Conservation (phyloP, 2,888 invertebrate species). For the Mythimna loreyi region DNA sequence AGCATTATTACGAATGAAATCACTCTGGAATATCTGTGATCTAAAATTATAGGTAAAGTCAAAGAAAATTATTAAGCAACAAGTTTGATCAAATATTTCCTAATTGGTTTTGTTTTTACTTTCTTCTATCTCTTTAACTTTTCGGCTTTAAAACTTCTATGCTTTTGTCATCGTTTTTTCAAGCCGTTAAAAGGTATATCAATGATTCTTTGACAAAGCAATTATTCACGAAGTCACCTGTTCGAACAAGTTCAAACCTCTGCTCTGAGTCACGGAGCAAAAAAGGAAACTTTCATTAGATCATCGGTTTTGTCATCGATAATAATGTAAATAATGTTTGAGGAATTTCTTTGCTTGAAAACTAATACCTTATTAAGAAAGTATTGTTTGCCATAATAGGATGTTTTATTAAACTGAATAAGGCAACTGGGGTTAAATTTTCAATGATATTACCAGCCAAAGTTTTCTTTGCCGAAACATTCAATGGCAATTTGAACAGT, state of each 20-base stretch:
- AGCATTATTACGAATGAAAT: background rate
- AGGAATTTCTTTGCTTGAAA: constrained; percentile 1
- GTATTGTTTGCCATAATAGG: background rate
- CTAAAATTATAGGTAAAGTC: background rate
- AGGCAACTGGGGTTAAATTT: background rate
- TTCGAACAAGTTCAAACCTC: constrained; percentile 37
- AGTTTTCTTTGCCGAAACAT: too few species aligned
- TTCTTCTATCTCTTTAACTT: background rate
- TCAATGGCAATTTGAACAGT: too few species aligned
- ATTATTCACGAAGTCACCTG: constrained; percentile 42
- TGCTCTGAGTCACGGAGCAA: constrained; percentile 49
- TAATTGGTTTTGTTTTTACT: background rate
- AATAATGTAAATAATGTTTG: constrained; percentile 22
- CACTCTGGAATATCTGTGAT: background rate
- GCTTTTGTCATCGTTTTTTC: background rate
- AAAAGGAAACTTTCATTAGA: constrained; percentile 50
- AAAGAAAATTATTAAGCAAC: background rate
- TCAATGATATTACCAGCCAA: too few species aligned
- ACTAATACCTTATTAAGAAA: too few species aligned
- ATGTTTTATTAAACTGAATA: background rate
- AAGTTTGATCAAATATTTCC: background rate
- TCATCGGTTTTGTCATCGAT: constrained; percentile 55
- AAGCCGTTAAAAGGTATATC: constrained; percentile 37
- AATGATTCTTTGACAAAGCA: constrained; percentile 8
- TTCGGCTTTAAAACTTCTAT: constrained; percentile 8